A percentile compares a stretch with the other conserved stretches of the same genome.
Evolutionary conservation across 2,797 vertebrate species (phyloP).

Genomic region (Halcyon leucocephala): DNA sequence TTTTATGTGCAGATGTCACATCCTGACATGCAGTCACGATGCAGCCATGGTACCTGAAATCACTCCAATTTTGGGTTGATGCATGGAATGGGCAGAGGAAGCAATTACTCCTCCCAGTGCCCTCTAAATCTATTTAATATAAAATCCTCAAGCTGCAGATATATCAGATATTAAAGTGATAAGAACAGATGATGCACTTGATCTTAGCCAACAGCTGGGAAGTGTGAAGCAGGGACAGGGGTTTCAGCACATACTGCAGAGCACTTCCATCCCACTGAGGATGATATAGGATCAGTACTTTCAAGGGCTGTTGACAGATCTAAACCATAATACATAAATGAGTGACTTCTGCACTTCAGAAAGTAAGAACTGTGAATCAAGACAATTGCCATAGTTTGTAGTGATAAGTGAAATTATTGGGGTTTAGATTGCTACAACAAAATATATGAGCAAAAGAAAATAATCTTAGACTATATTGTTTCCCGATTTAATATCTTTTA

Average conservation of each 20-base stretch:
- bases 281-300: neutral
- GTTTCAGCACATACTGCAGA: neutral
- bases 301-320: neutral
- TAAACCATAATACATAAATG: neutral
- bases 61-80: neutral
- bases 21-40: accelerated
- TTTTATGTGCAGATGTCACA: neutral
- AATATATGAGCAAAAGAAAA: neutral
- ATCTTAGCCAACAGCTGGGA: neutral
- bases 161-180: neutral
- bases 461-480: neutral
- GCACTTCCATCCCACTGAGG: neutral
- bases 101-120: neutral
- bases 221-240: neutral
- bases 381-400: neutral
- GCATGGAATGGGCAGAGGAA: neutral
- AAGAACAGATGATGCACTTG: neutral
- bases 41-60: neutral
- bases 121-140: neutral
- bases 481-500: neutral
- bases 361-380: neutral
- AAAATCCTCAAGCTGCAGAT: neutral
- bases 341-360: neutral
- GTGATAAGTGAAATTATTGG: neutral
- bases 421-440: neutral